phyloP scores from a whole-genome alignment of 2,888 invertebrate species.

The Pristionchus arcanus region DNA sequence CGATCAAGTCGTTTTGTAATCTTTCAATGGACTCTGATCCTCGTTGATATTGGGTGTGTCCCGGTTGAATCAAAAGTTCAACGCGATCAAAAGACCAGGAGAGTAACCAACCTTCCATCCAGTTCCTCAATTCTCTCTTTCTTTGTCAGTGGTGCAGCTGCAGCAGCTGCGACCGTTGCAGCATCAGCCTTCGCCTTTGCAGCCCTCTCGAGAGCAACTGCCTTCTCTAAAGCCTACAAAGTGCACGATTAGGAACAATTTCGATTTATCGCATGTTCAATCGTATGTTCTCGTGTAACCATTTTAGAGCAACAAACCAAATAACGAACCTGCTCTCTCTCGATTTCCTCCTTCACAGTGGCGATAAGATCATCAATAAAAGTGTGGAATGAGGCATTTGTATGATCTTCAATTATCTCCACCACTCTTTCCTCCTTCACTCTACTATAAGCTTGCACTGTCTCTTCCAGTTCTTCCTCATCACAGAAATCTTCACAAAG shows the following conservation, averaged over 20 bases:
- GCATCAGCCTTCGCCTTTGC: background rate
- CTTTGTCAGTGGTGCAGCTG: background rate
- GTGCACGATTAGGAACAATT: background rate
- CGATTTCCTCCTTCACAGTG: conserved; percentile 29
- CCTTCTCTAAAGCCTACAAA: background rate
- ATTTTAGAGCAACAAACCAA: background rate
- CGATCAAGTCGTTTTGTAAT: too few species aligned
- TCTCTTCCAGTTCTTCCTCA: background rate
- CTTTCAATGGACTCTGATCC: background rate
- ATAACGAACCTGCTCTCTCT: background rate
- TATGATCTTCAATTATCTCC: background rate
- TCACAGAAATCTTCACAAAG: background rate
- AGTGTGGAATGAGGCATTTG: conserved; percentile 37
- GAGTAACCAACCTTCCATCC: conserved; percentile 24
- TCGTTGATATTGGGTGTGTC: background rate
- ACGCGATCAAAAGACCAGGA: background rate
- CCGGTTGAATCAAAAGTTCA: background rate
- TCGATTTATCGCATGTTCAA: background rate
- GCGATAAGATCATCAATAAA: conserved; percentile 34
- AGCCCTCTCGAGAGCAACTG: background rate
- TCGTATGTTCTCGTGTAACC: background rate
- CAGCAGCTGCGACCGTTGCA: background rate
- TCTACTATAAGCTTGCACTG: background rate
- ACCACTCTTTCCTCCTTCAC: background rate
- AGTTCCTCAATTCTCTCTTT: background rate